Percentiles rank a stretch among this genome's conserved stretches.
Evolutionary conservation across 1,140 invertebrate genomes (phyloP).

Genomic region (Probaryconus sp.): DNA sequence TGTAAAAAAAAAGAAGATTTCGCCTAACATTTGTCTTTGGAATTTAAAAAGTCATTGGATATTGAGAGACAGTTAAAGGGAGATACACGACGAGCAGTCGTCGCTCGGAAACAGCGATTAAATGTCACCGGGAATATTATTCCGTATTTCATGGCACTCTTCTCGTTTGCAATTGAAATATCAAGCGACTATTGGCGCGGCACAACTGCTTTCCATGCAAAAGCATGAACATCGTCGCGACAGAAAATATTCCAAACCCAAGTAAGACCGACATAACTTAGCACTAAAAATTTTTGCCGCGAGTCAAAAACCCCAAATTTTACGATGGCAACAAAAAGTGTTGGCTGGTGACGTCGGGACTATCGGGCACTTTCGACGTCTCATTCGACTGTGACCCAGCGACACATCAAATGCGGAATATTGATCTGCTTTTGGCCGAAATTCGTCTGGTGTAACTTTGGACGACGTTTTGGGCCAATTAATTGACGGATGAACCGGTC

Average conservation of each 20-base stretch:
- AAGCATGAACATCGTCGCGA: constrained; percentile 29
- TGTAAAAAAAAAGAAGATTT: too few relatives aligned
- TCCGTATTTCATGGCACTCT: constrained; percentile 33
- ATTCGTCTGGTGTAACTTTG: constrained; percentile 32
- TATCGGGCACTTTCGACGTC: too few relatives aligned
- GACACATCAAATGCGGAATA: constrained; percentile 11
- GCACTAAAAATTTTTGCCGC: constrained; percentile 3
- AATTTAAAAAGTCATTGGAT: constrained; percentile 33
- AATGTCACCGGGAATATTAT: constrained; percentile 41
- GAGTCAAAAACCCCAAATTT: constrained; percentile 5
- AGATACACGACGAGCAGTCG: constrained; percentile 32
- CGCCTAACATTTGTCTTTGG: constrained; percentile 17
- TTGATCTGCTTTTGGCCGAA: constrained; percentile 10
- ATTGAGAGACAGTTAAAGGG: too few relatives aligned
- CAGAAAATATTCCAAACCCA: constrained; percentile 26
- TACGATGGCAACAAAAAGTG: constrained; percentile 1
- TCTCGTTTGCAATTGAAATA: constrained; percentile 55
- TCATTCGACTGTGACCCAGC: constrained; percentile 18
- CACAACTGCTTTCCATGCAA: constrained; percentile 24
- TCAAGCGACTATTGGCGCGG: constrained; percentile 33
- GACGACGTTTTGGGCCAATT: constrained; percentile 25
- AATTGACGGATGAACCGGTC: constrained; percentile 51
- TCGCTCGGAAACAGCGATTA: constrained; percentile 32
- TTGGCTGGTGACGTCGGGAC: too few relatives aligned
- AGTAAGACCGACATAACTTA: constrained; percentile 32